Base-by-base conservation (phyloP, 2,113 vertebrate species). In the Rhombomys opimus region DNA sequence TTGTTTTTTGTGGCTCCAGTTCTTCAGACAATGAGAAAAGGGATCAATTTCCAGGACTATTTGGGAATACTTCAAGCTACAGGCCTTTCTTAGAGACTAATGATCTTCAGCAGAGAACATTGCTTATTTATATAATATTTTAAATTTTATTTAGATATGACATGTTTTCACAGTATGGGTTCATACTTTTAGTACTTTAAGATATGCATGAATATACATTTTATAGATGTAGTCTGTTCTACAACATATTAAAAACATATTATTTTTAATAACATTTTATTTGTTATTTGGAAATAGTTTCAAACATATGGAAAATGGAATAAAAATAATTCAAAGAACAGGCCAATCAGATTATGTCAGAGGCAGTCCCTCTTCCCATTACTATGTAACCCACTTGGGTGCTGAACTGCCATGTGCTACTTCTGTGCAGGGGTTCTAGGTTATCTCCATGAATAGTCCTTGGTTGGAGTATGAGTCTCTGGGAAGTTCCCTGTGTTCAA, bases 261-360 rank as follows among this genome's bases (percentile, higher is more conserved):
- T 46, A 46, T 46, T 46, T 46, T 46, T 46, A 46, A 46, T 46
- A 46, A 46, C 46, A 46, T 46, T 5, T 46, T 46, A 46, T 0
- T 81, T 89, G 61, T 54, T 84, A 61, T 41, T 91, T 93, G 57
- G 12, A 93, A 93, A 91, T 87, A 50, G 78, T 87, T 94, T 91
- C 15, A 77, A 76, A 90, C 17, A 87, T 61, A 72, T 1, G 75
- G n/a, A 63, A 73, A 93, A 67, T 85, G 81, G 27, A 72, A 82
- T 67, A 15, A 65, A 92, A 88, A 86, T 54, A 63, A 9, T 72
- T 88, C 32, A 73, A 95, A 90, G n/a, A 38, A 20, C 35, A 50
- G 46, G 46, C 46, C 46, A 46, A 46, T 46, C 46, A 46, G 46
- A 46, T 46, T 46, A 46, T 46, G 46, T 46, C 46, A 46, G 46